Percentiles rank a stretch among this genome's conserved stretches.
Conservation (phyloP, 2,888 invertebrate genomes). For the Myopa tessellatipennis region DNA sequence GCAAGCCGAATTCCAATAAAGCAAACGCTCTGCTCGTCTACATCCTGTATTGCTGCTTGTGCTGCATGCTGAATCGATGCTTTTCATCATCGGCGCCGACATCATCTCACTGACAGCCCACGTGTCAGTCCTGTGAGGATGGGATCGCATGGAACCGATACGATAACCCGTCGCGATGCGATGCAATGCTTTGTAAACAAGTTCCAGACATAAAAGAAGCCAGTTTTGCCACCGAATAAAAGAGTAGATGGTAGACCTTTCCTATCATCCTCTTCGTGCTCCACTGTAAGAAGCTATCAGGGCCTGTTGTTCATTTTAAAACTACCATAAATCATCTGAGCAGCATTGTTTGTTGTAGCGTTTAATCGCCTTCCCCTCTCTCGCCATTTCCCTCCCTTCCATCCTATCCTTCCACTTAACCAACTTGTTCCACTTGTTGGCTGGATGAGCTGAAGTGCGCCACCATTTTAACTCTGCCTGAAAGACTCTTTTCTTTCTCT, state of each 20-base stretch:
- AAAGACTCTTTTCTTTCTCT: no score
- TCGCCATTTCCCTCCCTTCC: background rate
- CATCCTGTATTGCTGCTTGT: background rate
- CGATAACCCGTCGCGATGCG: background rate
- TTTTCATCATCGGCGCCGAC: background rate
- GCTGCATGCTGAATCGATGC: conserved; percentile 1
- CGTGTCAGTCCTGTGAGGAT: background rate
- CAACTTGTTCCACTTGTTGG: background rate
- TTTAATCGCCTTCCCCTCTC: background rate
- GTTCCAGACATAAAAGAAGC: background rate
- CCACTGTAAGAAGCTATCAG: background rate
- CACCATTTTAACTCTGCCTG: no score
- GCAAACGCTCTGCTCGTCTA: background rate
- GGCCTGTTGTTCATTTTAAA: background rate
- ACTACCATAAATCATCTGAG: background rate
- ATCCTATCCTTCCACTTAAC: no score
- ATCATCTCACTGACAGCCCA: conserved; percentile 2
- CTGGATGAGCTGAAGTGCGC: background rate
- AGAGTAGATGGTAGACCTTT: background rate
- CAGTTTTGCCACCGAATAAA: background rate
- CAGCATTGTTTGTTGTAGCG: background rate
- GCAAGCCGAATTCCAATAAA: background rate
- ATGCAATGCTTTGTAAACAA: background rate
- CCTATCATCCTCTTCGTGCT: background rate
- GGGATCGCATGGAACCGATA: background rate